phyloP scores from a whole-genome alignment of 2,888 invertebrate species.

The Sisyra terminalis region DNA sequence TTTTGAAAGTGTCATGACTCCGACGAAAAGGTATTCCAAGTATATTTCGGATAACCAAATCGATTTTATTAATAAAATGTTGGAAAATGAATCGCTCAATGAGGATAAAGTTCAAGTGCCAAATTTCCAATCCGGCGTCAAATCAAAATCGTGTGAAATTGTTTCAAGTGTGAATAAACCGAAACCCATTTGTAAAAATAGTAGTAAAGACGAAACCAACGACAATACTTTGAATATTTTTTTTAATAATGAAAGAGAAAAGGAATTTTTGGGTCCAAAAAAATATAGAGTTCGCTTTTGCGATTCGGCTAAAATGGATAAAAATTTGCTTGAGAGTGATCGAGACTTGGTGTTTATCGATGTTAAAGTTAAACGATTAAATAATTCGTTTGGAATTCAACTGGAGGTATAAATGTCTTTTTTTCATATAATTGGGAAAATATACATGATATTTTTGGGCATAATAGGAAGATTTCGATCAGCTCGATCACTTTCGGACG shows the following conservation, averaged over 20 bases:
- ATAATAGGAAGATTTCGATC: no score
- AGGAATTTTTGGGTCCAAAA: conserved; percentile 1
- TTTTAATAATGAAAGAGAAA: neutral
- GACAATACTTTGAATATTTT: neutral
- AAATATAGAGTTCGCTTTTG: conserved; percentile 1
- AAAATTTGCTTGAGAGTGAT: neutral
- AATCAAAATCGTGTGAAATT: no score
- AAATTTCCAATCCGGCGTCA: neutral
- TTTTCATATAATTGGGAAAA: no score
- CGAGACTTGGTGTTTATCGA: neutral
- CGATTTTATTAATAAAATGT: conserved; percentile 3
- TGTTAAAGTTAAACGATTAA: conserved; percentile 1
- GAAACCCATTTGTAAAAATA: neutral
- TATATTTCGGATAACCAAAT: conserved; percentile 1
- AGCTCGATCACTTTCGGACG: no score
- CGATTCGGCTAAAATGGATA: neutral
- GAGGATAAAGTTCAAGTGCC: conserved; percentile 3
- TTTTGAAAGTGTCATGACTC: conserved; percentile 54
- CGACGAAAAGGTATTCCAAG: conserved; percentile 12
- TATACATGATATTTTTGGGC: neutral
- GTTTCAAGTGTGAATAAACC: neutral
- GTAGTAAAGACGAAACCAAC: neutral
- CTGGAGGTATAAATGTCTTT: conserved; percentile 5
- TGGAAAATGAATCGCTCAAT: neutral
- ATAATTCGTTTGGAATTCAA: conserved; percentile 3